Evolutionary conservation across 2,113 vertebrate species (phyloP), one percentile per base, ranked within the genome.

Genomic region (cattle (Bos taurus)): DNA sequence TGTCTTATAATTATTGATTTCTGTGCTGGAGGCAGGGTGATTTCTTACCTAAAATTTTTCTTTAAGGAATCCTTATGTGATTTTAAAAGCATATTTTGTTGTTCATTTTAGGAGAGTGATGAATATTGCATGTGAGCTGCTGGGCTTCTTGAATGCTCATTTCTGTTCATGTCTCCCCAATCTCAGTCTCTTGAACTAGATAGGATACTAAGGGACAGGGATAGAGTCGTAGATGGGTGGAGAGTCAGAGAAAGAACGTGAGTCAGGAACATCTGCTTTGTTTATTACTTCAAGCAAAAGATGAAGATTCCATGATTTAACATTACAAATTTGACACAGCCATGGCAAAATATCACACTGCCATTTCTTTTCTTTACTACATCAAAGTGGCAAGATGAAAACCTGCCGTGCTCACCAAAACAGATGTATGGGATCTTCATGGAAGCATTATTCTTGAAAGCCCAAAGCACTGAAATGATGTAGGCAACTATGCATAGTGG

Each of bases 1-100:
- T 91, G 60, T 93, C 54, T 86, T 92, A 46, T 62, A 89, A 82
- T 90, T 93, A 95, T 86, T 89, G 90, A 96, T 93, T 95, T 64
- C 30, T 64, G 40, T 77, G 60, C 87, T 87, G 12, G 46, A 95
- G 62, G 23, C 50, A 84, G 48, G 92, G 92, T 93, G 48, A n/a
- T 46, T 11, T 80, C 60, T 83, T 46, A 88, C 87, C 40, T 93
- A 77, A 80, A 91, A 43, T 78, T 87, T 71, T 91, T 40, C 86
- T 91, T 94, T 96, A 93, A 97, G 83, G 78, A 83, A 95, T 90
- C 33, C 33, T 95, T 77, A 21, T 7, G 13, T 94, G 82, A 25
- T 93, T 94, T 96, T 83, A 80, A 90, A 94, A 80, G 12, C 16
- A 50, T 40, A 36, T 64, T 97, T 92, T 93, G 33, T 57, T 83